Conservation (phyloP, 2,797 vertebrate genomes). For the Tamandua tetradactyla region DNA sequence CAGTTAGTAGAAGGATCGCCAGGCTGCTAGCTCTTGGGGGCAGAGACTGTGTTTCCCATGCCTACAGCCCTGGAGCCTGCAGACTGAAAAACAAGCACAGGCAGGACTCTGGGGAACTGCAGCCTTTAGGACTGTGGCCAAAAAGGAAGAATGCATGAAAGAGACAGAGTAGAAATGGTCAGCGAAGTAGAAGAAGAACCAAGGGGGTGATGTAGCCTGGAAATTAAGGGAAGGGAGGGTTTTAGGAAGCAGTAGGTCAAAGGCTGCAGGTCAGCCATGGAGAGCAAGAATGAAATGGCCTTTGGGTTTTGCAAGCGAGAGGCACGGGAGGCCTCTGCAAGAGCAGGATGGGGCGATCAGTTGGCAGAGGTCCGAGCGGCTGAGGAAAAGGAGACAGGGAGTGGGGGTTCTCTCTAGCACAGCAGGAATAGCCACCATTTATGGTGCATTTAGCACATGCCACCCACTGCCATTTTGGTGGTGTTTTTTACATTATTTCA, state of each 20-base stretch:
- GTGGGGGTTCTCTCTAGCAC: fast-evolving
- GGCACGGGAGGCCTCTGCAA: neutral
- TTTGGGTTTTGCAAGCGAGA: neutral
- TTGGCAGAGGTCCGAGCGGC: neutral
- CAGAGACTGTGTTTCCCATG: neutral
- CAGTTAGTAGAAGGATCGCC: neutral
- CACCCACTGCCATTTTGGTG: neutral
- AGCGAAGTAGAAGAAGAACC: neutral
- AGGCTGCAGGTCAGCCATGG: neutral
- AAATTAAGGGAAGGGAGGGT: neutral
- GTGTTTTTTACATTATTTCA: neutral
- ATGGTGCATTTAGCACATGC: neutral
- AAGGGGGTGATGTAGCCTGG: neutral
- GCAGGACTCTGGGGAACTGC: neutral
- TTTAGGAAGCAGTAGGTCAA: neutral
- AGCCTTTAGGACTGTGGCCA: neutral
- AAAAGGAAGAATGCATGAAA: neutral
- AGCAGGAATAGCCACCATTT: neutral
- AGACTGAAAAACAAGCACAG: neutral
- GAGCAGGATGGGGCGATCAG: neutral
- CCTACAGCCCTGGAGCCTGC: neutral
- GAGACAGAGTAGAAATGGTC: neutral
- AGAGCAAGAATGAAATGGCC: neutral
- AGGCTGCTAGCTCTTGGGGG: neutral
- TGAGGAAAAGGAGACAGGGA: neutral